Evolutionary conservation across 2,797 vertebrate species (phyloP).

Genomic region (Brachymystax lenok): DNA sequence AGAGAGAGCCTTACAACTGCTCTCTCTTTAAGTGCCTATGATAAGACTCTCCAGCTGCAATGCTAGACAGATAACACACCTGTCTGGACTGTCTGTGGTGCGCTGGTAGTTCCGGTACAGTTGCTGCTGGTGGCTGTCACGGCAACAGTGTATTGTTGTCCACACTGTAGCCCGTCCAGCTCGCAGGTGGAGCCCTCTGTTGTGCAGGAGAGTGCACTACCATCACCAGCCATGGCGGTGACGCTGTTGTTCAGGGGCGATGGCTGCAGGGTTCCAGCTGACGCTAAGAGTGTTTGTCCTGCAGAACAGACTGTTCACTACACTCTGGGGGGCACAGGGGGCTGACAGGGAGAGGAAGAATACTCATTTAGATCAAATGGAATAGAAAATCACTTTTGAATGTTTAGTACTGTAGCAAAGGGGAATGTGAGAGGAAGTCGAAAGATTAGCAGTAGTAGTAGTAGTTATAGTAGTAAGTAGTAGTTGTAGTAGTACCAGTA

Average conservation of each 20-base stretch:
- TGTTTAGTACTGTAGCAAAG: neutral
- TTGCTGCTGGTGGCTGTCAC: slow-evolving; percentile 60
- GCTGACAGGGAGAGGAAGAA: slow-evolving; percentile 47
- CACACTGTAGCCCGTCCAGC: slow-evolving; percentile 62
- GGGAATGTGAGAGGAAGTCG: neutral
- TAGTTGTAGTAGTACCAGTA: neutral
- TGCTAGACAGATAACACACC: slow-evolving; percentile 45
- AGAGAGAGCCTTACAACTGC: neutral
- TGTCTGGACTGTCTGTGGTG: slow-evolving; percentile 48
- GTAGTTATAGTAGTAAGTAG: neutral
- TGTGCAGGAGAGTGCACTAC: slow-evolving; percentile 50
- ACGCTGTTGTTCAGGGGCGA: slow-evolving; percentile 62
- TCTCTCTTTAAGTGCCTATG: neutral
- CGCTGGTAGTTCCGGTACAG: slow-evolving; percentile 64
- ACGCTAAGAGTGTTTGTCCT: slow-evolving; percentile 59
- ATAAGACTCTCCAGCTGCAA: neutral
- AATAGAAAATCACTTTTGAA: neutral
- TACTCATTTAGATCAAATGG: neutral
- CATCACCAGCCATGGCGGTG: slow-evolving; percentile 29
- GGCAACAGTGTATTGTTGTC: slow-evolving; percentile 64
- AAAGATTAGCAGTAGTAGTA: neutral
- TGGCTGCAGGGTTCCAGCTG: slow-evolving; percentile 56
- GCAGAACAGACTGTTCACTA: slow-evolving; percentile 61
- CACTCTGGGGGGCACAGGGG: slow-evolving; percentile 64
- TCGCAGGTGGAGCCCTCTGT: slow-evolving; percentile 57